Percentiles rank a stretch among this genome's conserved stretches.
Evolutionary conservation across 2,113 vertebrate genomes (phyloP).

Genomic region (Pelvicachromis taeniatus): DNA sequence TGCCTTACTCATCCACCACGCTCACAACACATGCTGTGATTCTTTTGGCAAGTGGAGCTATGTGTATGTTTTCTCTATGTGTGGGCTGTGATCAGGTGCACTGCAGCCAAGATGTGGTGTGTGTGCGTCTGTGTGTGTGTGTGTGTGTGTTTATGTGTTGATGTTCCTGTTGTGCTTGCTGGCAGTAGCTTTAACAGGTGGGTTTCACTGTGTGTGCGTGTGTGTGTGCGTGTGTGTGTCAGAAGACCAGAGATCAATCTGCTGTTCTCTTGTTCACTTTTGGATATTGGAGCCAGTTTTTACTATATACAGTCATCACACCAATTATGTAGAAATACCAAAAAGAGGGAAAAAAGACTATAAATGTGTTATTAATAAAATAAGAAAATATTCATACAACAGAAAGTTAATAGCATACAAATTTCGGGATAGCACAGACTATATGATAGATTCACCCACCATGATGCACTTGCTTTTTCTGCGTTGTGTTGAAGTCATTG

Average conservation of each 20-base stretch:
- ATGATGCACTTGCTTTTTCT: neutral
- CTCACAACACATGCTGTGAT: slow-evolving; percentile 25
- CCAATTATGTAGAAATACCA: neutral
- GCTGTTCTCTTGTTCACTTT: neutral
- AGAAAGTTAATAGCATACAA: neutral
- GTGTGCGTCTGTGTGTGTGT: neutral
- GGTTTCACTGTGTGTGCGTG: neutral
- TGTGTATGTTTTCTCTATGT: slow-evolving; percentile 51
- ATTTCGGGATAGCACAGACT: neutral
- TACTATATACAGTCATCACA: neutral
- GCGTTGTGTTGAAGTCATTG: neutral
- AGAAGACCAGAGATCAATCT: slow-evolving; percentile 12
- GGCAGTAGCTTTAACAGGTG: slow-evolving; percentile 25
- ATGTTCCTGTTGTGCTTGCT: neutral
- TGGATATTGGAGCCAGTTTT: neutral
- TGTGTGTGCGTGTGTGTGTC: neutral
- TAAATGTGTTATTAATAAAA: neutral
- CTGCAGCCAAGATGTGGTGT: slow-evolving; percentile 14
- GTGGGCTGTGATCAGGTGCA: slow-evolving; percentile 53
- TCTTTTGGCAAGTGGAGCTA: slow-evolving; percentile 24
- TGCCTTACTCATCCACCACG: slow-evolving; percentile 6
- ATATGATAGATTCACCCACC: neutral
- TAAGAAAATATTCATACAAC: neutral
- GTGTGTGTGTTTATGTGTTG: slow-evolving; percentile 11
- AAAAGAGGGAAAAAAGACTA: neutral